phyloP scores from a whole-genome alignment of 1,140 invertebrate genomes.

The Aphidius ervi region DNA sequence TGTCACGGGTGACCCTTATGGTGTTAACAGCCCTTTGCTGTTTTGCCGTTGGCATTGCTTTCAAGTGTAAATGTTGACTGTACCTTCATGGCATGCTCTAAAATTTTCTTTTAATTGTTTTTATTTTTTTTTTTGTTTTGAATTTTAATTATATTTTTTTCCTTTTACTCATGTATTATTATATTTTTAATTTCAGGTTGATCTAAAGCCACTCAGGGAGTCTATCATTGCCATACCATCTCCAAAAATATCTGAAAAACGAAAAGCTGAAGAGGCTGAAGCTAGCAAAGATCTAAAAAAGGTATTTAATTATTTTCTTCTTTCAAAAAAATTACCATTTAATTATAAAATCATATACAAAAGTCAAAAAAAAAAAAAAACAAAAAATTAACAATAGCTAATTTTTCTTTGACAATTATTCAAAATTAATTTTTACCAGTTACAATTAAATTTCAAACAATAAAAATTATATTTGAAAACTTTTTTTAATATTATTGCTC shows the following conservation, averaged over 20 bases:
- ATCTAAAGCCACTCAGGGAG: constrained; percentile 49
- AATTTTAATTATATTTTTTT: not conserved
- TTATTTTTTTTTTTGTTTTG: no score
- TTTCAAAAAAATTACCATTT: not conserved
- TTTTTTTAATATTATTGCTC: no score
- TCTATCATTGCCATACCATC: constrained; percentile 45
- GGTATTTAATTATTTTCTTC: constrained; percentile 32
- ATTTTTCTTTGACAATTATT: no score
- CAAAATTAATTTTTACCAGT: no score
- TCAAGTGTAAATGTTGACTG: not conserved
- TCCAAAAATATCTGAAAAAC: constrained; percentile 48
- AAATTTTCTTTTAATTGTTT: no score
- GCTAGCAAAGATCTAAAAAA: constrained; percentile 54
- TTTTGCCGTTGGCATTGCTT: not conserved
- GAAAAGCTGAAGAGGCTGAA: constrained; percentile 52
- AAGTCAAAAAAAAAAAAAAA: not conserved
- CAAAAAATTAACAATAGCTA: not conserved
- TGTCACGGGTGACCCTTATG: constrained; percentile 49
- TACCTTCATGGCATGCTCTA: no score
- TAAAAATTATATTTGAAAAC: no score
- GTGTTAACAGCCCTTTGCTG: constrained; percentile 28
- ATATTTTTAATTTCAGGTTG: constrained; percentile 45
- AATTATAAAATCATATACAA: not conserved
- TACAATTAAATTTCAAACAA: no score
- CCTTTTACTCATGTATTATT: not conserved